Evolutionary conservation across 2,888 invertebrate genomes (phyloP).

Genomic region (Agrilus cyanescens): DNA sequence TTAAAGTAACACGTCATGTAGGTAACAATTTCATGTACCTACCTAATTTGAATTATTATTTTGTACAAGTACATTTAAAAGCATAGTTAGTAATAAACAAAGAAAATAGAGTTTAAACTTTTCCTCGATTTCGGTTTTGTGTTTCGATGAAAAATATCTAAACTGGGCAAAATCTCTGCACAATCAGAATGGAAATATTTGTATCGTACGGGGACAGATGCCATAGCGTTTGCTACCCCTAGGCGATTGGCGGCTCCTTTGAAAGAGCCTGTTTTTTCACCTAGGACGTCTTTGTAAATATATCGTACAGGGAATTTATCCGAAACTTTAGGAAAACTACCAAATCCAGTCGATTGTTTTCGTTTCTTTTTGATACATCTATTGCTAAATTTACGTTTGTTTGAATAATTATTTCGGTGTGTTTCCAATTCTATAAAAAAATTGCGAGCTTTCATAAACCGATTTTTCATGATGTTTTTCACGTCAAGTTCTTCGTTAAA

Average conservation of each 20-base stretch:
- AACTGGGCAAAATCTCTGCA: no score
- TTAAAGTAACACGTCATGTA: no score
- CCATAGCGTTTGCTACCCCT: conserved; percentile 8
- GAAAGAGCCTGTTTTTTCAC: conserved; percentile 5
- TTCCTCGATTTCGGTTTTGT: conserved; percentile 6
- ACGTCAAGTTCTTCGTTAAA: conserved; percentile 9
- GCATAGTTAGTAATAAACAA: conserved; percentile 7
- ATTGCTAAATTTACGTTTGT: no score
- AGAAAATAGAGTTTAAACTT: conserved; percentile 9
- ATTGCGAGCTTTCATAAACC: conserved; percentile 8
- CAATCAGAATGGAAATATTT: no score
- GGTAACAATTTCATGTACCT: no score
- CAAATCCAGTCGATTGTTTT: no score
- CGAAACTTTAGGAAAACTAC: conserved; percentile 3
- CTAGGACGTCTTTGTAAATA: conserved; percentile 7
- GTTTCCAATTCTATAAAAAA: conserved; percentile 11
- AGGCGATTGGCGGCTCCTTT: conserved; percentile 7
- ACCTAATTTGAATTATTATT: no score
- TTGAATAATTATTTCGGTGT: no score
- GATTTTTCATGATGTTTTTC: conserved; percentile 8
- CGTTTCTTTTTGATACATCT: no score
- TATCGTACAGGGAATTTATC: conserved; percentile 9
- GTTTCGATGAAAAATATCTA: not conserved
- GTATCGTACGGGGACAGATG: conserved; percentile 6
- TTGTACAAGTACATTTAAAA: no score